Base-by-base conservation (phyloP, 2,113 vertebrate species). In the Clinocottus analis region DNA sequence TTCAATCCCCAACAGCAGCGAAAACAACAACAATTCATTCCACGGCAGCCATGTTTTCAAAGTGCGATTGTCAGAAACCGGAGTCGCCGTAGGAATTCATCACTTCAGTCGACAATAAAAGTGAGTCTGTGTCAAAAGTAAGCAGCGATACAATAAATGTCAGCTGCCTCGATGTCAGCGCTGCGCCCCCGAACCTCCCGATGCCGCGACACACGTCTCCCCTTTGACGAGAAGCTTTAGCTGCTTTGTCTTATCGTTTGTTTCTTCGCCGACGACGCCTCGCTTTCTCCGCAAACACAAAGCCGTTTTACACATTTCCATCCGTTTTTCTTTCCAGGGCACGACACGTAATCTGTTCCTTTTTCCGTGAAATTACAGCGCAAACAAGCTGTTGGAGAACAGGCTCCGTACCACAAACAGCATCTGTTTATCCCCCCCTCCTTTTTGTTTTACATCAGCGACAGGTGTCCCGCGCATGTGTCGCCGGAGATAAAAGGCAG, bases 21-120 rank as follows among this genome's bases (percentile, higher is more conserved):
- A 63, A 72, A 79, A 66, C n/a, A 43, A 77, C 16, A 91, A 49
- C 58, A 39, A 69, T 78, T 72, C 2, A 75, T 88, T 74, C 35
- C 43, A 37, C 55, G 37, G 11, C 39, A 65, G 51, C 31, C 0
- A 2, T 27, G 41, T 49, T 81, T 75, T 84, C 69, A 78, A 27
- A 53, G 27, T 62, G 59, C 16, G n/a, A 73, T 21, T 66, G 84
- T 83, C 65, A 79, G 58, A 74, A 56, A 53, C 61, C 12, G 14
- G 45, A 69, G 55, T 43, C 62, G 9, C 65, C 62, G 9, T 4
- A 65, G 70, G 66, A 69, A 71, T 80, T 80, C 77, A 31, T 51
- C 29, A 51, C 35, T 79, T 56, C 29, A 45, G 41, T 13, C 4
- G 80, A 77, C 70, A 70, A 71, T 84, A 79, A 79, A 80, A 82